A percentile compares a stretch with the other conserved stretches of the same genome.
Conservation (phyloP, 2,113 vertebrate species). For the Cryptoleucopteryx plumbea region DNA sequence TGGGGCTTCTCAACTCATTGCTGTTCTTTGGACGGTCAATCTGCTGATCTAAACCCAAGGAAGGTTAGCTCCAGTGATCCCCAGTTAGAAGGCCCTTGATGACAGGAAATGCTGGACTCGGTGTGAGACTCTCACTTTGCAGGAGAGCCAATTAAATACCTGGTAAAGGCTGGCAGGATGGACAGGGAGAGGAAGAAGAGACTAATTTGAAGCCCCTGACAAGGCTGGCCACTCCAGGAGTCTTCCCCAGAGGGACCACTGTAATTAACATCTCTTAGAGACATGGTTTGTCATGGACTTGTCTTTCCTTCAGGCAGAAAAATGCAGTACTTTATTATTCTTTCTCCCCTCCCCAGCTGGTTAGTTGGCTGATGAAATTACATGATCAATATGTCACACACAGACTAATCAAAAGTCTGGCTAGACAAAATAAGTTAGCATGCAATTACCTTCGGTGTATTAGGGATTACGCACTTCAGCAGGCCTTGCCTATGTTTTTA, state of each 20-base stretch:
- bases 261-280: background rate
- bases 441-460: background rate
- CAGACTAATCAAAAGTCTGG: background rate
- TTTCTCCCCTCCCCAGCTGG: background rate
- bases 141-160: background rate
- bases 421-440: background rate
- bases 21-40: background rate
- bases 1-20: background rate
- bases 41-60: background rate
- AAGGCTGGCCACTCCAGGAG: background rate
- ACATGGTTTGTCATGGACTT: background rate
- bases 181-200: background rate
- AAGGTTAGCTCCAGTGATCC: background rate
- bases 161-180: background rate
- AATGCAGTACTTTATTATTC: background rate
- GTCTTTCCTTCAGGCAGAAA: background rate
- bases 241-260: background rate
- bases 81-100: background rate
- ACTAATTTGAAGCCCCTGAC: background rate
- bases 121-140: background rate
- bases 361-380: background rate
- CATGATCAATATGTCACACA: background rate
- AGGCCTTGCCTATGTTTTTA: background rate
- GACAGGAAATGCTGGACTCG: rapidly evolving
- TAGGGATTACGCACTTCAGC: background rate